These are phyloP conservation scores for Drosophila macrothrix DNA, from an alignment of 2,888 invertebrate species.

Conservation along the genomic window DNA sequence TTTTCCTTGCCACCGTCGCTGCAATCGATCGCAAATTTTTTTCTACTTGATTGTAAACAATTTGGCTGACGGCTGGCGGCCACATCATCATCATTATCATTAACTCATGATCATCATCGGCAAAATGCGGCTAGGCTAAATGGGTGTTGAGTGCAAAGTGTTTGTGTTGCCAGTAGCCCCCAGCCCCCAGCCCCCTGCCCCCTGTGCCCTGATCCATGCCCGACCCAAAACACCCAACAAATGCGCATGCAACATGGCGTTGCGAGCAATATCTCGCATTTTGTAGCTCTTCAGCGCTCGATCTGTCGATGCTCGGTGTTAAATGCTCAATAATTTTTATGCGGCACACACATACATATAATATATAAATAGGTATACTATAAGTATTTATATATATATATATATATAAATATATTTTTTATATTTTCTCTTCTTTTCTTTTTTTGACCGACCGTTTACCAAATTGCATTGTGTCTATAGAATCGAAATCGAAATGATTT, in stretches of 20 bases:
- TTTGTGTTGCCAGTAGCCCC: constrained; percentile 55
- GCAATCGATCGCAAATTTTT: constrained; percentile 76
- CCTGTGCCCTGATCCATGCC: not conserved
- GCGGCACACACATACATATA: constrained; percentile 15
- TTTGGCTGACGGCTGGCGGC: constrained; percentile 74
- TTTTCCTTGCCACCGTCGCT: constrained; percentile 57
- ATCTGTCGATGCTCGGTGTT: constrained; percentile 63
- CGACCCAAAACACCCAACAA: constrained; percentile 17
- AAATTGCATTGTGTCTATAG: constrained; percentile 67
- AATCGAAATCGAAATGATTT: constrained; percentile 61
- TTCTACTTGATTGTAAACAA: constrained; percentile 73
- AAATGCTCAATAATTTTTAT: constrained; percentile 74
- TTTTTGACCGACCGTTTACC: constrained; percentile 33
- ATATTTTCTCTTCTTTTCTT: not conserved
- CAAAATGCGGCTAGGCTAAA: constrained; percentile 66
- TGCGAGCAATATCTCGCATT: constrained; percentile 29
- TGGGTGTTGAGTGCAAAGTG: constrained; percentile 80
- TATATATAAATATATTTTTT: not conserved
- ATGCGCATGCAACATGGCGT: constrained; percentile 48
- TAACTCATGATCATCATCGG: constrained; percentile 41
- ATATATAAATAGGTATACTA: constrained; percentile 7
- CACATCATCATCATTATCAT: constrained; percentile 56
- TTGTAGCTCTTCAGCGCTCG: constrained; percentile 40
- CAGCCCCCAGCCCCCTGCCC: not conserved
- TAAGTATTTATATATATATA: constrained; percentile 3